phyloP scores from a whole-genome alignment of 2,113 vertebrate genomes.

The Lepus americanus region DNA sequence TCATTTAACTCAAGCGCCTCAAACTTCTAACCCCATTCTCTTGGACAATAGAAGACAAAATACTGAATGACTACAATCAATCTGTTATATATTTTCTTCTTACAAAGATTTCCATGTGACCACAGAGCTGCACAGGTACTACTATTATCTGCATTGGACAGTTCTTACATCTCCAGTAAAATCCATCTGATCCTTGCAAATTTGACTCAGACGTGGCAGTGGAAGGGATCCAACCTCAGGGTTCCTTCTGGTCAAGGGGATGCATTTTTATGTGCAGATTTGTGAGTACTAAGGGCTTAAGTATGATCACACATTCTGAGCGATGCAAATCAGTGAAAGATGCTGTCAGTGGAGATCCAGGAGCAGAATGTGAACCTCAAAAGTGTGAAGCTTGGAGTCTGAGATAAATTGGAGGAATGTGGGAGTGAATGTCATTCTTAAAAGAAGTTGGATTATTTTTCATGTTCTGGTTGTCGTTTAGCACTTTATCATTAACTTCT shows the following conservation, averaged over 20 bases:
- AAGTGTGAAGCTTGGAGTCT: not conserved
- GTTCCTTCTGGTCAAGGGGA: not conserved
- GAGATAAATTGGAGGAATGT: not conserved
- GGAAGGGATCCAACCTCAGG: not conserved
- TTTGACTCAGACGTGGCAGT: not conserved
- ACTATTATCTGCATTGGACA: not conserved
- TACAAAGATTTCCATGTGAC: not conserved
- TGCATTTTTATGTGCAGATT: not conserved
- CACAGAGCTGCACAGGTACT: not conserved
- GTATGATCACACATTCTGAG: not conserved
- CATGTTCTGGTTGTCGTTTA: not conserved
- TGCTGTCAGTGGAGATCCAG: not conserved
- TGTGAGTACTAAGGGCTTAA: not conserved
- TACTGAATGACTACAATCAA: not conserved
- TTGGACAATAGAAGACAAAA: not conserved
- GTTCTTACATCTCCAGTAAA: not conserved
- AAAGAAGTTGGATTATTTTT: not conserved
- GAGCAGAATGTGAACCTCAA: not conserved
- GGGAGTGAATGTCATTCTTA: not conserved
- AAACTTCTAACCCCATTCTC: not conserved
- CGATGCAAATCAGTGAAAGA: not conserved
- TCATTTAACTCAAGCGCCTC: conserved; percentile 43
- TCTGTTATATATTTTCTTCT: not conserved
- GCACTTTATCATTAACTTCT: conserved; percentile 5
- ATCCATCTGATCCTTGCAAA: not conserved